Evolutionary conservation across 1,140 invertebrate genomes (phyloP), one percentile per base, ranked within the genome.

Genomic region (Aradophagus sp.): DNA sequence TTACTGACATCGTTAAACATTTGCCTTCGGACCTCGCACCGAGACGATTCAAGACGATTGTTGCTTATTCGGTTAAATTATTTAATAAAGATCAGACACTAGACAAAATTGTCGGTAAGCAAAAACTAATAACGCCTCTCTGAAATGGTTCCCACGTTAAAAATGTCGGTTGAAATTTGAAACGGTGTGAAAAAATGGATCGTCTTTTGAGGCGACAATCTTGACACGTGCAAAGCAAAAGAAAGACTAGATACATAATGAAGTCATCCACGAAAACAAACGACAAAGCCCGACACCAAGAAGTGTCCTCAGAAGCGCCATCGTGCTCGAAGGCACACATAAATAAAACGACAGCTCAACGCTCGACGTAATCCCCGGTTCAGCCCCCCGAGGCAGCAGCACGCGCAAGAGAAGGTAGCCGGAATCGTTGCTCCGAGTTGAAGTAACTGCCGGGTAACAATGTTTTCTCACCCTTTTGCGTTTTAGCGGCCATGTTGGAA

Each of bases 401-500:
- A 78, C 76, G 79, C 78, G 78, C 75, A 71, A 59, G 63, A 63
- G 63, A 71, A 68, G 44, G 45, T 47, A 34, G 61, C 59, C 42
- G 55, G 61, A 35, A 52, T 53, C 50, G 63, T 42, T 55, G 17
- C 53, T 71, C 61, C 42, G 68, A 67, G 72, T 70, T 77, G 76
- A 71, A 74, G 77, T 81, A 80, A 81, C 80, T 80, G 76, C 77
- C 77, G 80, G 78, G n/a, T 81, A 81, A 82, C 80, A 81, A 83
- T 82, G 78, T 82, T 82, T 82, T 81, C 81, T 82, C 80, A 81
- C 79, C 80, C 80, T 79, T 82, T 83, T 80, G 72, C 73, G 76
- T 76, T 77, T 79, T 77, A 76, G 59, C 76, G 62, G 72, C 59
- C 55, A 62, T 39, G 36, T 74, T 26, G 48, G 23, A 39, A 67